Evolutionary conservation across 1,140 invertebrate species (phyloP).

Genomic region (Uloborus diversus): DNA sequence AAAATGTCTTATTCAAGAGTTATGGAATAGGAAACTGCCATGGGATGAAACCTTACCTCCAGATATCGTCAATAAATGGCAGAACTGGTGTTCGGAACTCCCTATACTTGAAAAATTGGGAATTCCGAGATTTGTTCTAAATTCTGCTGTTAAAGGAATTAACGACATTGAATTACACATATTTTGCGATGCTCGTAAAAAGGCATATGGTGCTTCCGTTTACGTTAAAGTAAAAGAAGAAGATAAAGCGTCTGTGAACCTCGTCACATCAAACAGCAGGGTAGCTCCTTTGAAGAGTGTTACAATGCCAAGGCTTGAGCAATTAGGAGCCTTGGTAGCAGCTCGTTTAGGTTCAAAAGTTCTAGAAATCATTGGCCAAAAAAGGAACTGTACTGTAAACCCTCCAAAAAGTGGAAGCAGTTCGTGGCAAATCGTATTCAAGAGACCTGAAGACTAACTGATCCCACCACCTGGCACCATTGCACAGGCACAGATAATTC

Average conservation of each 20-base stretch:
- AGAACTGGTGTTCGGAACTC: background rate
- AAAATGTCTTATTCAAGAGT: background rate
- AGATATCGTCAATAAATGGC: background rate
- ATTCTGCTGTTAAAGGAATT: background rate
- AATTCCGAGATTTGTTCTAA: background rate
- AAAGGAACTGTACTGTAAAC: constrained; percentile 34
- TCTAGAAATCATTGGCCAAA: background rate
- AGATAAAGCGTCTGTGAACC: background rate
- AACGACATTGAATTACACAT: background rate
- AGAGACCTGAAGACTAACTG: background rate
- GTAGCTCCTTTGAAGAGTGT: background rate
- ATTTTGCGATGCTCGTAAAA: background rate
- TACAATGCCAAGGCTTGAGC: background rate
- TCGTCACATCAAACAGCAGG: background rate
- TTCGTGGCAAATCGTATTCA: constrained; percentile 15
- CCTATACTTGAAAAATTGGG: background rate
- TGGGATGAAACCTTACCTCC: background rate
- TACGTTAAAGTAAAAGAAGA: background rate
- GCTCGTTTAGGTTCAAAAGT: background rate
- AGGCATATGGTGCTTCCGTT: background rate
- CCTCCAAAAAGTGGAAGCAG: constrained; percentile 59
- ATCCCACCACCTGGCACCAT: background rate
- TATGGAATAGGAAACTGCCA: background rate
- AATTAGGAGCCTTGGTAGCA: background rate
- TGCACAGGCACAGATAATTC: background rate